Percentiles rank a stretch among this genome's conserved stretches.
These are phyloP conservation scores for Drosophila limbata DNA, from an alignment of 2,888 invertebrate species.

Conservation along the genomic window DNA sequence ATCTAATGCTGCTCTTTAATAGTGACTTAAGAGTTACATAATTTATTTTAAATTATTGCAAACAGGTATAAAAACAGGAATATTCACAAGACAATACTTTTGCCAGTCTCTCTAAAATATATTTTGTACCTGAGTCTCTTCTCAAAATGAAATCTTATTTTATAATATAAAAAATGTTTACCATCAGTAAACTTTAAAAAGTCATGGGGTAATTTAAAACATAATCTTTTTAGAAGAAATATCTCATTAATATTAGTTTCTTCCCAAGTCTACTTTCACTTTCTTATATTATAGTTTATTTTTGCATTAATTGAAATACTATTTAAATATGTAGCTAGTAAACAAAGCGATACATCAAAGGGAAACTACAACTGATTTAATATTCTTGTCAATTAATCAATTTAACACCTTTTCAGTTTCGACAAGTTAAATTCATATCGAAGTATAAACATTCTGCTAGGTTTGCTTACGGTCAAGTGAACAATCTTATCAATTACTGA, in stretches of 20 bases:
- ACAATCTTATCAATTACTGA: slow-evolving; percentile 32
- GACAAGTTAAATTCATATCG: not conserved
- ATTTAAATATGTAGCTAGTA: not conserved
- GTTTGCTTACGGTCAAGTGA: slow-evolving; percentile 1
- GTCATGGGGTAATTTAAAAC: too few relatives aligned
- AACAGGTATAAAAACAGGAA: too few relatives aligned
- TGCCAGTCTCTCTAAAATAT: too few relatives aligned
- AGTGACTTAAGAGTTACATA: too few relatives aligned
- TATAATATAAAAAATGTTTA: too few relatives aligned
- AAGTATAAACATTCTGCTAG: not conserved
- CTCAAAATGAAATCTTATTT: not conserved
- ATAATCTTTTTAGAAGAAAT: not conserved
- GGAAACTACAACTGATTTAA: not conserved
- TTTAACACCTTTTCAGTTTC: not conserved
- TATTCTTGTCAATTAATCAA: not conserved
- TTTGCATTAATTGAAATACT: not conserved
- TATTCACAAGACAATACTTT: too few relatives aligned
- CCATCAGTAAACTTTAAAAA: too few relatives aligned
- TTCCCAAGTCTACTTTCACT: too few relatives aligned
- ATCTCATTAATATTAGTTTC: not conserved
- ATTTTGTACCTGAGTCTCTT: not conserved
- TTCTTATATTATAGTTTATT: not conserved
- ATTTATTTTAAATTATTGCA: too few relatives aligned
- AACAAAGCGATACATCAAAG: not conserved
- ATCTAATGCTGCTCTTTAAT: too few relatives aligned